phyloP scores from a whole-genome alignment of 2,888 invertebrate species.

The Apodemia zela region DNA sequence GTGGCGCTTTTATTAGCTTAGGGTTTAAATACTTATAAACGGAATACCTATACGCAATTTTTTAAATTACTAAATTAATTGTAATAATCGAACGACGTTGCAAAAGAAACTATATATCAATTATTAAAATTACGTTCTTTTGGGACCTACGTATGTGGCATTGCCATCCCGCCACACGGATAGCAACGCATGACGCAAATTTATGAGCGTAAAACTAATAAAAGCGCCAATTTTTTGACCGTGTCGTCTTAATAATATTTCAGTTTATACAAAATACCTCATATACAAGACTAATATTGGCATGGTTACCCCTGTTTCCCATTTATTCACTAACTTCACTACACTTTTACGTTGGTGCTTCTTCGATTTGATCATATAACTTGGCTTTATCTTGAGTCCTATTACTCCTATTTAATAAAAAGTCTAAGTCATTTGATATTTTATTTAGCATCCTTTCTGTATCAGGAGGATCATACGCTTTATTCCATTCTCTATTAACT shows the following conservation, averaged over 20 bases:
- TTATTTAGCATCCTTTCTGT: constrained; percentile 86
- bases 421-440: constrained; percentile 91
- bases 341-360: constrained; percentile 59
- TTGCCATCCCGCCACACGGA: too few relatives aligned
- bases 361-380: constrained; percentile 51
- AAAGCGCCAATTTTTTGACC: not conserved
- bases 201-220: too few relatives aligned
- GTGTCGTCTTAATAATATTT: not conserved
- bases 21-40: not conserved
- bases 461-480: constrained; percentile 59
- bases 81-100: too few relatives aligned
- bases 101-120: too few relatives aligned
- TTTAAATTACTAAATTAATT: too few relatives aligned
- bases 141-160: too few relatives aligned
- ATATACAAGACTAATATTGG: constrained; percentile 36
- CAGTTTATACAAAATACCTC: constrained; percentile 6
- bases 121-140: too few relatives aligned
- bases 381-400: constrained; percentile 37
- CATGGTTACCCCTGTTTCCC: constrained; percentile 61
- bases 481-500: constrained; percentile 62
- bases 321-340: constrained; percentile 38
- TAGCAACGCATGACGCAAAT: too few relatives aligned
- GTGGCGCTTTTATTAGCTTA: not conserved
- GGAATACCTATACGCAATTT: not conserved
- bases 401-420: constrained; percentile 85